Base-by-base conservation (phyloP, 2,113 vertebrate species). In the Brachyistius frenatus region DNA sequence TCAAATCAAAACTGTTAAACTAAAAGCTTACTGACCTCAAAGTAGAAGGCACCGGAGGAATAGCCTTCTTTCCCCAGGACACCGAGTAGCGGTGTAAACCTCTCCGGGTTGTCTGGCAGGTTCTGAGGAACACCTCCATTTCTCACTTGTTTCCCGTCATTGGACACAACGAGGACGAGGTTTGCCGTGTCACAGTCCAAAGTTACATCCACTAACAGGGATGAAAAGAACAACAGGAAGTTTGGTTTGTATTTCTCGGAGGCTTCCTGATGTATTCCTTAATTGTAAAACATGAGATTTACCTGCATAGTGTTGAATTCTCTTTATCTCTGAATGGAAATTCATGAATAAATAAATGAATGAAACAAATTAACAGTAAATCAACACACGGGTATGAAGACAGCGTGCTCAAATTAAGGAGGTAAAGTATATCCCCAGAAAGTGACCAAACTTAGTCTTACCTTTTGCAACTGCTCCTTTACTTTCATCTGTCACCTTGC, bases 281-380 rank as follows among this genome's bases (percentile, higher is more conserved):
- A 23, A 23, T 16, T 16, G 16, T 50, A 1, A 50, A 6, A 7
- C 14, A 47, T 47, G n/a, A 50, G 16, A 30, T 57, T 62, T 30
- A 72, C 69, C 69, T 52, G 69, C 69, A 36, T 72, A 72, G 49
- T 39, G 13, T 23, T 61, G 57, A 23, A 72, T 49, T 36, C 69
- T 61, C n/a, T 30, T 13, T 47, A 72, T n/a, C 69, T 72, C 69
- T 72, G 47, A 10, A 14, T 5, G 37, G 60, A 14, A 1, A 63
- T 30, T 14, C 1, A 44, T 3, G 11, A 46, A 50, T 16, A 50
- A 50, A 50, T 44, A 23, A 23, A 23, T 23, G 23, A 23, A 23
- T 23, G 23, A 23, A 23, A 23, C 23, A 23, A 23, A 23, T 23
- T 23, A 23, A 23, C 23, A 23, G 23, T 23, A 23, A 23, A 23